Conservation (phyloP, 2,888 invertebrate genomes). For the Caenorhabditis macrosperma region DNA sequence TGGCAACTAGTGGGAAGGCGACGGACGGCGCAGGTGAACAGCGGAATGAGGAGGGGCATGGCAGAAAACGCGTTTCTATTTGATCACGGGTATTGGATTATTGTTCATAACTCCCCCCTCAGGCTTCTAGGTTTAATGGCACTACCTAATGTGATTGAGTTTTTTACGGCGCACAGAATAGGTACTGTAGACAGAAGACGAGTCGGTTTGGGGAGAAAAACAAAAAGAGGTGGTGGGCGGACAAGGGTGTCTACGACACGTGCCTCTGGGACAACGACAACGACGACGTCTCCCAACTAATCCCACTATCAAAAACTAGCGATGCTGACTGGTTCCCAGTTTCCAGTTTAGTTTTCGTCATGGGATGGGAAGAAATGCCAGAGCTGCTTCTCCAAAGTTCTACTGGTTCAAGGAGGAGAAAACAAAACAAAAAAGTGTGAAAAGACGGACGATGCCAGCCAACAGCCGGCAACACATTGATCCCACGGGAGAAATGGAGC, state of each 20-base stretch:
- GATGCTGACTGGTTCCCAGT: no score
- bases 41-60: not conserved
- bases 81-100: constrained; percentile 47
- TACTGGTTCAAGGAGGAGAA: constrained; percentile 2
- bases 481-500: constrained; percentile 51
- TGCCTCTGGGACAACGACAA: constrained; percentile 37
- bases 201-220: constrained; percentile 19
- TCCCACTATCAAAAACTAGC: constrained; percentile 45
- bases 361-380: constrained; percentile 1
- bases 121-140: not conserved
- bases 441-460: constrained; percentile 31
- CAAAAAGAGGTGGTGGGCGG: no score
- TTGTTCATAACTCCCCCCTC: constrained; percentile 31
- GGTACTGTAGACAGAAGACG: not conserved
- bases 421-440: constrained; percentile 50
- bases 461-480: constrained; percentile 54
- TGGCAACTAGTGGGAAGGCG: not conserved
- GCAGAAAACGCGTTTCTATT: constrained; percentile 33
- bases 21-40: constrained; percentile 22
- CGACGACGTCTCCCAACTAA: constrained; percentile 44
- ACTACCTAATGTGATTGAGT: constrained; percentile 35
- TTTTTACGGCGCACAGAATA: not conserved
- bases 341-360: not conserved
- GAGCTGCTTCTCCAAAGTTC: constrained; percentile 37
- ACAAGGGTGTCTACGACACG: constrained; percentile 26